A percentile compares a stretch with the other conserved stretches of the same genome.
phyloP scores from a whole-genome alignment of 2,113 vertebrate genomes.

The Ptilonorhynchus violaceus region DNA sequence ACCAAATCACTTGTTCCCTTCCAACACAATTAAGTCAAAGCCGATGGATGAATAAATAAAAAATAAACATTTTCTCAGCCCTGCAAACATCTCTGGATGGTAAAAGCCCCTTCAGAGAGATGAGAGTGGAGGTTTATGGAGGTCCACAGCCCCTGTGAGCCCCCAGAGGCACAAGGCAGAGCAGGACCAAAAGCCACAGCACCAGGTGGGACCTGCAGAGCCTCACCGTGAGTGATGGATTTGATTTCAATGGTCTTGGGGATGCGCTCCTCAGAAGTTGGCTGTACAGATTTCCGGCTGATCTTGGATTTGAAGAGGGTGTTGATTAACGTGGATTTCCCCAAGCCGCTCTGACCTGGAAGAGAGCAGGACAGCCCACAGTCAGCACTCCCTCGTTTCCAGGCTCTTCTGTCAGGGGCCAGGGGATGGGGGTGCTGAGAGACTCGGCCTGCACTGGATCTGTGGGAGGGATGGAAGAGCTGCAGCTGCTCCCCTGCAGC shows the following conservation, averaged over 20 bases:
- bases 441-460: neutral
- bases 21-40: neutral
- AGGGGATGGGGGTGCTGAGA: neutral
- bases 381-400: neutral
- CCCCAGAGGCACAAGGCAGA: neutral
- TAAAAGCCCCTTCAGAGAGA: neutral
- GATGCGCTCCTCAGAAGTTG: constrained; percentile 86
- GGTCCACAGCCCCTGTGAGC: fast-evolving
- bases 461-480: fast-evolving
- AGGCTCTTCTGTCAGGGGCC: neutral
- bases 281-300: constrained; percentile 90
- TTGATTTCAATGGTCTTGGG: constrained; percentile 98
- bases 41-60: neutral
- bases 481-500: neutral
- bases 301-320: constrained; percentile 99
- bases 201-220: neutral
- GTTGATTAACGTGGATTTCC: constrained; percentile 98
- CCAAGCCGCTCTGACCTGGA: constrained; percentile 93
- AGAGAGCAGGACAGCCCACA: neutral
- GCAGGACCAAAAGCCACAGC: neutral
- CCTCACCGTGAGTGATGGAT: constrained; percentile 91
- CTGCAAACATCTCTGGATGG: neutral
- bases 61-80: neutral
- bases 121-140: neutral
- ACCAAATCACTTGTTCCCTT: neutral